These are phyloP conservation scores for Sisyra terminalis DNA, from an alignment of 2,888 invertebrate species.

Conservation along the genomic window DNA sequence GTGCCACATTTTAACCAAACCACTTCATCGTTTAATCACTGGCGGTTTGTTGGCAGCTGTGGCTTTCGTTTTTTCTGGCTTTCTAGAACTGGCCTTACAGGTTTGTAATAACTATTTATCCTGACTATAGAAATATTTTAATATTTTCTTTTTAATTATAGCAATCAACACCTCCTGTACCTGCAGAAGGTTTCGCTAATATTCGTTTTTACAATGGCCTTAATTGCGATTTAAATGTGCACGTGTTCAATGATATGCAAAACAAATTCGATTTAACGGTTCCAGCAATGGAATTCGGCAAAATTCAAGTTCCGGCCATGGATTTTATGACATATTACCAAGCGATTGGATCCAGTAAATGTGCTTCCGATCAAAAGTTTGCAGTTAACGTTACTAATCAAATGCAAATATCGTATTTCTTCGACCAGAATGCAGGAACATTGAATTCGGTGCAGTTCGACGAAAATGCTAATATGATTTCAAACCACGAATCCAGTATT, in stretches of 20 bases:
- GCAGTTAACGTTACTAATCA: too few species aligned
- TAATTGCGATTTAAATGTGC: slow-evolving; percentile 34
- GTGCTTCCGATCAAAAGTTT: too few species aligned
- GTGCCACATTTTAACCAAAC: slow-evolving; percentile 50
- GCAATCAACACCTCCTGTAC: slow-evolving; percentile 40
- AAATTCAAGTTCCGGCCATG: too few species aligned
- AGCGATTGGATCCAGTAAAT: too few species aligned
- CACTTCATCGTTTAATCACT: slow-evolving; percentile 70
- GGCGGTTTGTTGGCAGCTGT: slow-evolving; percentile 75
- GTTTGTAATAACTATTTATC: slow-evolving; percentile 24
- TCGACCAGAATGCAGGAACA: too few species aligned
- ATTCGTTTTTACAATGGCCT: slow-evolving; percentile 54
- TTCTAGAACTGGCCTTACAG: slow-evolving; percentile 65
- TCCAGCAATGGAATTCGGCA: too few species aligned
- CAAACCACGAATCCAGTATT: too few species aligned
- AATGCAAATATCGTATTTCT: too few species aligned
- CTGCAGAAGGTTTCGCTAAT: slow-evolving; percentile 40
- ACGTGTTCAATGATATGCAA: neutral
- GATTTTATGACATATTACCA: too few species aligned
- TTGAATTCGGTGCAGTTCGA: too few species aligned
- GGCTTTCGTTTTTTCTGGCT: slow-evolving; percentile 75
- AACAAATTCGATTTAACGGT: too few species aligned
- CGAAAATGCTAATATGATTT: too few species aligned
- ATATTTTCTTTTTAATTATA: slow-evolving; percentile 21
- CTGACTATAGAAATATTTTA: neutral